These are phyloP conservation scores for Dolichotis patagonum DNA, from an alignment of 2,113 vertebrate species.

Conservation along the genomic window DNA sequence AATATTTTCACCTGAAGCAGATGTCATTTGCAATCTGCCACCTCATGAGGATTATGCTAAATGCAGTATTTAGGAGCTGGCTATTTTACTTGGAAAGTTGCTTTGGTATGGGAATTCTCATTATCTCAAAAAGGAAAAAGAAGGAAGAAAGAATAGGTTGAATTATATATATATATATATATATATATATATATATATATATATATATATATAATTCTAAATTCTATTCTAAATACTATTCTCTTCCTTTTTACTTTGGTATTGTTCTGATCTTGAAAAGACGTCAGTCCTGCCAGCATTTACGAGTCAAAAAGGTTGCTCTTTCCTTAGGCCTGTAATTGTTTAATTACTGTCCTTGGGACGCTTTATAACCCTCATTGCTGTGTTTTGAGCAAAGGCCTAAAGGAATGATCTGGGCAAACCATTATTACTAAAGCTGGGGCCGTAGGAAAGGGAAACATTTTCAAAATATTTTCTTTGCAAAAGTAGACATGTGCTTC, in stretches of 20 bases:
- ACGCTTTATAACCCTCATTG: background rate
- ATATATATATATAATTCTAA: background rate
- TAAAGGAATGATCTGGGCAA: constrained; percentile 2
- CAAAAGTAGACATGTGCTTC: background rate
- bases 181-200: background rate
- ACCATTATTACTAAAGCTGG: background rate
- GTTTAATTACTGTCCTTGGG: background rate
- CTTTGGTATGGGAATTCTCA: background rate
- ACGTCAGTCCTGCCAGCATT: background rate
- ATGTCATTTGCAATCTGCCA: constrained; percentile 38
- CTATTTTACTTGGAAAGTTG: constrained; percentile 60
- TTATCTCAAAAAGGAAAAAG: background rate
- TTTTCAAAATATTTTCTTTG: constrained; percentile 22
- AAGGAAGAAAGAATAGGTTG: background rate
- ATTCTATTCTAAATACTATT: background rate
- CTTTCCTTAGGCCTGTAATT: background rate
- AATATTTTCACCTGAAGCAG: constrained; percentile 30
- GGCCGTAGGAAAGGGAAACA: background rate
- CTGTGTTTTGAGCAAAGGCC: background rate
- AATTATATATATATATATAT: background rate
- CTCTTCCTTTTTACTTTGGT: background rate
- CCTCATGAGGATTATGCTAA: constrained; percentile 16
- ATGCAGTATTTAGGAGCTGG: background rate
- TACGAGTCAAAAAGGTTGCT: background rate
- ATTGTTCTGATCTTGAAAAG: background rate